Evolutionary conservation across 1,140 invertebrate species (phyloP).

Genomic region (Chionoecetes opilio): DNA sequence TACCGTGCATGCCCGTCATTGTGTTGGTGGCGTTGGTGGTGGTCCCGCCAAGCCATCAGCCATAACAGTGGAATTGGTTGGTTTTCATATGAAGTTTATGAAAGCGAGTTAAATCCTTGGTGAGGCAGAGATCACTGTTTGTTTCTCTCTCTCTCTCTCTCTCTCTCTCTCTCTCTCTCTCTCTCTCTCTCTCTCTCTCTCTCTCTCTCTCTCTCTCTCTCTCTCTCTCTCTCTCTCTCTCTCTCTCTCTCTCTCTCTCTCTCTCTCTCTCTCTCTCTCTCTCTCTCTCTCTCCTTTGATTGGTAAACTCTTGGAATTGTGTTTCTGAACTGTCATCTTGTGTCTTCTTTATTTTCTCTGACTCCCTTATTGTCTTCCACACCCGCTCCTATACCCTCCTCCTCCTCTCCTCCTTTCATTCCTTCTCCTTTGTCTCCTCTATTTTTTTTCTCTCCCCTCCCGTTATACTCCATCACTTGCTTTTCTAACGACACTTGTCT

Average conservation of each 20-base stretch:
- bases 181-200: constrained; percentile 21
- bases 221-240: constrained; percentile 9
- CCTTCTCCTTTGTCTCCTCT: neutral
- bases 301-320: neutral
- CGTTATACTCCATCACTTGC: neutral
- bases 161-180: constrained; percentile 27
- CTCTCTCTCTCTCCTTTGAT: neutral
- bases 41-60: neutral
- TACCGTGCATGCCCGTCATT: too few relatives aligned
- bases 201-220: constrained; percentile 18
- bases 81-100: neutral
- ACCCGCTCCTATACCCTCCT: neutral
- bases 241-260: neutral
- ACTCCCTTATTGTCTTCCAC: too few relatives aligned
- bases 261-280: constrained; percentile 27
- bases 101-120: neutral
- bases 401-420: neutral
- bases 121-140: neutral
- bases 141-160: neutral
- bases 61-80: neutral
- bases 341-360: neutral
- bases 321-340: neutral
- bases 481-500: neutral
- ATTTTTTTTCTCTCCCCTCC: neutral
- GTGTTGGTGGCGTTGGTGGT: too few relatives aligned